Evolutionary conservation across 2,797 vertebrate genomes (phyloP).

Genomic region (Diplodus puntazzo): DNA sequence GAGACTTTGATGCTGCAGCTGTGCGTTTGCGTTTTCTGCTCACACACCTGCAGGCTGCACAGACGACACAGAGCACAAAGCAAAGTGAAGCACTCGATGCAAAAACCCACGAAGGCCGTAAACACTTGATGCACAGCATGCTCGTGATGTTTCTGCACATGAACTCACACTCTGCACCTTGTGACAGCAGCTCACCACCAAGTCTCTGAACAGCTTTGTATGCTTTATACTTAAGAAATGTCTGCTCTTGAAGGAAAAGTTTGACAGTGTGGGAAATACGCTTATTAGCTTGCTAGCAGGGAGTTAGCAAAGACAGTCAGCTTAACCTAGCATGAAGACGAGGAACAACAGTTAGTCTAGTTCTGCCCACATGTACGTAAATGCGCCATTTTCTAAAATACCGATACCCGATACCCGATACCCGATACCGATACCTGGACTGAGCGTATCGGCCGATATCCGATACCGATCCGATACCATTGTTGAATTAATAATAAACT

Average conservation of each 20-base stretch:
- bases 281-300: background rate
- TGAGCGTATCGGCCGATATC: no score
- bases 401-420: no score
- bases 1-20: slow-evolving; percentile 70
- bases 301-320: background rate
- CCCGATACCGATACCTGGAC: no score
- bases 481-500: no score
- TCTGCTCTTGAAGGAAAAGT: slow-evolving; percentile 26
- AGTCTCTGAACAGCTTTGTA: slow-evolving; percentile 13
- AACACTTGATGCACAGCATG: slow-evolving; percentile 58
- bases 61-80: slow-evolving; percentile 48
- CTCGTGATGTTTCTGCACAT: slow-evolving; percentile 46
- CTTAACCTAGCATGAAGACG: slow-evolving; percentile 2
- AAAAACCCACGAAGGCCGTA: slow-evolving; percentile 27
- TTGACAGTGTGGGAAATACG: slow-evolving; percentile 9
- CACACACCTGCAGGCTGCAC: slow-evolving; percentile 15
- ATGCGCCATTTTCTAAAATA: no score
- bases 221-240: slow-evolving; percentile 5
- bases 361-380: background rate
- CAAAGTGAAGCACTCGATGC: slow-evolving; percentile 38
- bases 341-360: background rate
- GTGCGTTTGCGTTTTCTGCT: slow-evolving; percentile 45
- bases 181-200: slow-evolving; percentile 16
- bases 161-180: slow-evolving; percentile 24
- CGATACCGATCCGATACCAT: no score